Evolutionary conservation across 2,888 invertebrate genomes (phyloP), one percentile per base, ranked within the genome.

Genomic region (Polietes domitor): DNA sequence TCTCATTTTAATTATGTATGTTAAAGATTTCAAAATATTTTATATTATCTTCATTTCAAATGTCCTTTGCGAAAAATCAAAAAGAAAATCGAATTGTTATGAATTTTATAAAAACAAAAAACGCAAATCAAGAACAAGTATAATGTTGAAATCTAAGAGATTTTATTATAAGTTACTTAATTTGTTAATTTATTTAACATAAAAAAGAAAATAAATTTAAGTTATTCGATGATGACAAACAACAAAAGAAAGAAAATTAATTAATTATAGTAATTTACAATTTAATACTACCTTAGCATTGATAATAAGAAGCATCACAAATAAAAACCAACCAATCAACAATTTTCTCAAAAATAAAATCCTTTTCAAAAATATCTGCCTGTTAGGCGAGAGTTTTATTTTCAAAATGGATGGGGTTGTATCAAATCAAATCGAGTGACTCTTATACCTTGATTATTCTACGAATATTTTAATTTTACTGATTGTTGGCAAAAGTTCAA

Each of bases 141-240:
- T 55, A 75, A 70, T 81, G 84, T 85, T 85, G 76, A 70, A 65
- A 55, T 55, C n/a, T 76, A 53, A 24, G 79, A 86, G 65, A 84
- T 77, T 80, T 82, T 86, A 85, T 80, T 83, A 85, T 80, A 82
- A 86, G 73, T 68, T 80, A 82, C 71, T 81, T 85, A 77, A 80
- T 78, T 76, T 74, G 77, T 82, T 84, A 77, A 81, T 79, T 85
- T 75, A 78, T 78, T 82, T 61, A 73, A 77, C 43, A 82, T 77
- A 61, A 61, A 28, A 21, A 41, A 55, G 2, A 21, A 32, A 73
- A 37, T 7, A 37, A 75, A 7, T 58, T 55, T 47, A 19, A 65
- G 75, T 53, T 58, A 78, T 58, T 65, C 75, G 28, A 37, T 37
- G 53, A 58, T 43, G 50, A 53, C 7, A 53, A 76, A 53, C 10